Conservation (phyloP, 1,140 invertebrate genomes). For the Penaeus chinensis region DNA sequence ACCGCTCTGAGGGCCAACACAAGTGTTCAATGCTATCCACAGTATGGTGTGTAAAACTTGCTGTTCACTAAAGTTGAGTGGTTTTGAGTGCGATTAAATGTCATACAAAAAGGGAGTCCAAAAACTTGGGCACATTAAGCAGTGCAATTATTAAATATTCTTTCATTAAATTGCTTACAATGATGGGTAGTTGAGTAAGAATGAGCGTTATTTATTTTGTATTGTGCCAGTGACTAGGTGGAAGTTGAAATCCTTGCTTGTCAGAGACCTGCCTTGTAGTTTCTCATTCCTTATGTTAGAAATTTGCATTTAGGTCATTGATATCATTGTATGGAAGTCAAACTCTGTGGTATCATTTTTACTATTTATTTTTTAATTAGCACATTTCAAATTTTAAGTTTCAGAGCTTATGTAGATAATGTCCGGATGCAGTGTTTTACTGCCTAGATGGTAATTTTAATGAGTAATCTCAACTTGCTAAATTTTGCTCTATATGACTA, state of each 20-base stretch:
- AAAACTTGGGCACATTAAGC: too few species aligned
- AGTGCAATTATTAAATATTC: too few species aligned
- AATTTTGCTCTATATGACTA: conserved; percentile 43
- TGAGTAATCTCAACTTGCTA: conserved; percentile 56
- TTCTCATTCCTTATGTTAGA: conserved; percentile 43
- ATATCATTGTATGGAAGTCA: conserved; percentile 31
- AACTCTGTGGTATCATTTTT: conserved; percentile 32
- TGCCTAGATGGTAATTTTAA: conserved; percentile 39
- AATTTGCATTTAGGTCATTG: conserved; percentile 45
- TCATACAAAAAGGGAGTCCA: too few species aligned
- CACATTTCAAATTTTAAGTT: conserved; percentile 34
- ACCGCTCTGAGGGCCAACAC: too few species aligned
- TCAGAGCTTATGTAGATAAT: conserved; percentile 35
- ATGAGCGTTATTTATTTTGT: too few species aligned
- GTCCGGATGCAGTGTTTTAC: conserved; percentile 40
- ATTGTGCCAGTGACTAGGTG: neutral
- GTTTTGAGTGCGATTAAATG: too few species aligned
- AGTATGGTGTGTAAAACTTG: conserved; percentile 4
- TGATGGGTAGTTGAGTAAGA: too few species aligned
- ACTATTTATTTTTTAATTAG: conserved; percentile 52
- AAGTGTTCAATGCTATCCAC: conserved; percentile 25
- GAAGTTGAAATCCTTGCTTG: conserved; percentile 49
- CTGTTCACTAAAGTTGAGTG: neutral
- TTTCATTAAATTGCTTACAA: too few species aligned
- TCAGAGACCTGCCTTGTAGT: conserved; percentile 41